Base-by-base conservation (phyloP, 2,797 vertebrate species). In the Psittacula derbiana region DNA sequence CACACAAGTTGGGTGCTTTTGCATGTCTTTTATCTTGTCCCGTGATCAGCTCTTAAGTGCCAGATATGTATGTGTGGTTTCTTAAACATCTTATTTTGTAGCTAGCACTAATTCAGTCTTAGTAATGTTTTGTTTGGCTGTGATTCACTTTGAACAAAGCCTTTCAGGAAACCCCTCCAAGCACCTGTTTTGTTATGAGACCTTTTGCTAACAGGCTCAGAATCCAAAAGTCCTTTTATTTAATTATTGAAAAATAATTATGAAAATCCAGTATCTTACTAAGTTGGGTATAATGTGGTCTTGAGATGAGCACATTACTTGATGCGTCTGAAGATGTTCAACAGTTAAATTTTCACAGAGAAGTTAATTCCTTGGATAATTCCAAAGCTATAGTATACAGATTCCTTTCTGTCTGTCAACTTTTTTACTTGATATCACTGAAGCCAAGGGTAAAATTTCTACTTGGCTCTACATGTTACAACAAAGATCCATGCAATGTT, bases 91-190 rank as follows among this genome's bases (percentile, higher is more conserved):
- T 74, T 92, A 87, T 93, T 96, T 93, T 88, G 62, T 75, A 96
- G 76, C 60, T 93, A 60, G 70, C 60, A 74, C 80, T 88, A 94
- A 90, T 86, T 90, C 10, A 0, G 41, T 70, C 82, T 88, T 60
- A 52, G 76, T 18, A 70, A 83, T 95, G 80, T 96, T 96, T 97
- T 93, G 82, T 93, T 96, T 96, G 95, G 92, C 95, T 91, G 62
- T 44, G 55, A 84, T 92, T 86, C 71, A 73, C 60, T 90, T 76
- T 75, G 88, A 91, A 91, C 76, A 94, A 97, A 92, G 70, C 66
- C 73, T 84, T 92, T 92, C 92, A 96, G 95, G 89, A 96, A 94
- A 91, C 93, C 87, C 91, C 76, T 92, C 87, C 85, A 93, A 95
- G 60, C 76, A 90, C 72, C 76, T 93, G 80, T 69, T 88, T 20